phyloP scores from a whole-genome alignment of 2,888 invertebrate species.

The Strigamia maritima region DNA sequence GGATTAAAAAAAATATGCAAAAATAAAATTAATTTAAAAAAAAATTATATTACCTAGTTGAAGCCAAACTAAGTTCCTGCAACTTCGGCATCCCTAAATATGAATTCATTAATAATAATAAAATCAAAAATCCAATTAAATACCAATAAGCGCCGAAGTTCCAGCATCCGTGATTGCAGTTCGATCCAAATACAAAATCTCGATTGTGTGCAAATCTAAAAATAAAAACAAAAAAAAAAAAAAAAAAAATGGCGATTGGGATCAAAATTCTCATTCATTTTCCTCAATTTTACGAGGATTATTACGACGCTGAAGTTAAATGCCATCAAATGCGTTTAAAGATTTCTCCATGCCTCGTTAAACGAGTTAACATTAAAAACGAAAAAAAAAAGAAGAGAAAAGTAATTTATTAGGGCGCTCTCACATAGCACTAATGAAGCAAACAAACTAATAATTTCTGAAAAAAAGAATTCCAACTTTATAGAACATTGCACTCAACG shows the following conservation, averaged over 20 bases:
- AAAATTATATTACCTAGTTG: not conserved
- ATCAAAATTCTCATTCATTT: not conserved
- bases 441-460: conserved; percentile 9
- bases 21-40: not conserved
- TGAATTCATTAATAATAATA: not conserved
- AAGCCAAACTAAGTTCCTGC: conserved; percentile 22
- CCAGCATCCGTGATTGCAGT: conserved; percentile 33
- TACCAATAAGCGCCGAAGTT: not conserved
- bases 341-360: conserved; percentile 11
- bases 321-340: not conserved
- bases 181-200: conserved; percentile 23
- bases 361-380: not conserved
- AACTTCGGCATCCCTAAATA: conserved; percentile 4
- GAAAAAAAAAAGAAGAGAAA: too few relatives aligned
- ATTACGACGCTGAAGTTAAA: not conserved
- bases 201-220: not conserved
- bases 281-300: not conserved
- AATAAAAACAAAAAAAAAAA: conserved; percentile 1
- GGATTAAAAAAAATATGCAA: not conserved
- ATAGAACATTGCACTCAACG: not conserved
- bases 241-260: not conserved
- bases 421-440: not conserved
- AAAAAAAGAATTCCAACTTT: not conserved
- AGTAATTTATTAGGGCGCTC: not conserved
- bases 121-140: not conserved